Conservation (phyloP, 1,140 invertebrate genomes). For the Papilio polyxenes region DNA sequence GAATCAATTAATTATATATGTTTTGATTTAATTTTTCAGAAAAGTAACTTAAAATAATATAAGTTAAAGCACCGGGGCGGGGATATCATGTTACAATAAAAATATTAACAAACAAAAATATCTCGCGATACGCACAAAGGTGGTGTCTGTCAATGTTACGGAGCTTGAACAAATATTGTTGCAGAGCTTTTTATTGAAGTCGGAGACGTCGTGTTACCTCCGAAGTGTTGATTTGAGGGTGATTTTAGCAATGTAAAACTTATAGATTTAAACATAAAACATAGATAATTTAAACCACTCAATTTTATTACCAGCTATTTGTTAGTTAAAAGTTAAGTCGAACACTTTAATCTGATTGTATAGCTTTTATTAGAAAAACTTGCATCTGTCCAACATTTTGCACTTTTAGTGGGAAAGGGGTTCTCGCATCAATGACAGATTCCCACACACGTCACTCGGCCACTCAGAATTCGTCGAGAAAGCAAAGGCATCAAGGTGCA, state of each 20-base stretch:
- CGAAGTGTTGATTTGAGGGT: not conserved
- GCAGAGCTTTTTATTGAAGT: not conserved
- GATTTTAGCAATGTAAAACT: not conserved
- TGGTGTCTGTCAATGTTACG: constrained; percentile 1
- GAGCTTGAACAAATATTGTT: constrained; percentile 28
- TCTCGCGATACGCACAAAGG: not conserved
- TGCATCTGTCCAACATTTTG: not conserved
- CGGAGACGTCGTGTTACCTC: not conserved
- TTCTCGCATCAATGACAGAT: not conserved
- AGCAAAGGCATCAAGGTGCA: constrained; percentile 29
- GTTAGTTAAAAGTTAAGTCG: not conserved
- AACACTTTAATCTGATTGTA: no score
- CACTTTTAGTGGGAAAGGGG: constrained; percentile 13
- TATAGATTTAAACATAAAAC: not conserved
- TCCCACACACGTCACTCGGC: constrained; percentile 21
- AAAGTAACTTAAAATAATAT: not conserved
- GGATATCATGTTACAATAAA: not conserved
- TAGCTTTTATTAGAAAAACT: not conserved
- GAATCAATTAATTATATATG: not conserved
- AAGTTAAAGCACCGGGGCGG: not conserved
- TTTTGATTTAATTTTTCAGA: not conserved
- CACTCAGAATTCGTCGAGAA: not conserved
- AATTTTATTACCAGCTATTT: no score
- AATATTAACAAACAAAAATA: constrained; percentile 13
- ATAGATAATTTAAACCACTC: not conserved